Percentiles rank a stretch among this genome's conserved stretches.
These are phyloP conservation scores for Aphelocoma coerulescens DNA, from an alignment of 2,113 vertebrate species.

Conservation along the genomic window DNA sequence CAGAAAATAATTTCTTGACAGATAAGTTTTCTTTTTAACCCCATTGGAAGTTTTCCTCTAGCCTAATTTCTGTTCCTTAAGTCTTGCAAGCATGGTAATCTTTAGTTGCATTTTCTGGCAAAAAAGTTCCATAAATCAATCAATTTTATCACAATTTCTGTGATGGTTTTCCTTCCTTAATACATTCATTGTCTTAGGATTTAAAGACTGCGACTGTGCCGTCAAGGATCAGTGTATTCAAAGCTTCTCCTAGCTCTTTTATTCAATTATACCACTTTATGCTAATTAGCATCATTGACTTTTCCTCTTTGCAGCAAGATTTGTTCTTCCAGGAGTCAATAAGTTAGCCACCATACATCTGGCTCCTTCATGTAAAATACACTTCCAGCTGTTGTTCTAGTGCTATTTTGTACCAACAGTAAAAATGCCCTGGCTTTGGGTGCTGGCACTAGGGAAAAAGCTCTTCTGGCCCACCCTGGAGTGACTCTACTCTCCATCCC, in stretches of 20 bases:
- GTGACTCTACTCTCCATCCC: neutral
- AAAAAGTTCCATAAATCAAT: neutral
- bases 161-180: neutral
- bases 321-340: neutral
- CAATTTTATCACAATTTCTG: neutral
- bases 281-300: neutral
- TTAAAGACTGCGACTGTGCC: neutral
- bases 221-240: neutral
- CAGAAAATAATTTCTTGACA: neutral
- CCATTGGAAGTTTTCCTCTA: neutral
- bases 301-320: neutral
- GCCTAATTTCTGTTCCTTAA: neutral
- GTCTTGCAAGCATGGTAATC: neutral
- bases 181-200: neutral
- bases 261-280: neutral
- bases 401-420: neutral
- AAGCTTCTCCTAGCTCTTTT: neutral
- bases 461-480: neutral
- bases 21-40: neutral
- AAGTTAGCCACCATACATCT: accelerated
- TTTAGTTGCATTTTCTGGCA: neutral
- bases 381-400: neutral
- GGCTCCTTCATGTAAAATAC: neutral
- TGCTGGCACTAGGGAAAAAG: neutral
- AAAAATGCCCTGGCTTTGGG: neutral